Conservation (phyloP, 2,888 invertebrate species). For the Zaprionus obscuricornis region DNA sequence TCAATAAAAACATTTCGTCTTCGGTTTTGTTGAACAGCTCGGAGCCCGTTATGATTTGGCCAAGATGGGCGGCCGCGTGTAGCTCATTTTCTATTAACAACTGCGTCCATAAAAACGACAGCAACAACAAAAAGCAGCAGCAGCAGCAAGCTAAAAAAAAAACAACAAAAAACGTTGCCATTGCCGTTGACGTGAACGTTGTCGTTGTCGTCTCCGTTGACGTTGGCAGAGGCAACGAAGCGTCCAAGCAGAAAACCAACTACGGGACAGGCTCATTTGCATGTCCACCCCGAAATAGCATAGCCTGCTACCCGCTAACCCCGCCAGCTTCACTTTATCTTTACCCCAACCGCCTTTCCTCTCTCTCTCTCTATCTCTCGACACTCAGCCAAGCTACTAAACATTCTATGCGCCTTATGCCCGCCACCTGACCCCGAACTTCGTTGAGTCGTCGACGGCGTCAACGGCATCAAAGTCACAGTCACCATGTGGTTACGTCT, state of each 20-base stretch:
- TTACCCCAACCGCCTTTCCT: background rate
- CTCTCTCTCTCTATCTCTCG: background rate
- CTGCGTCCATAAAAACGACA: conserved; percentile 74
- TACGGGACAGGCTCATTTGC: conserved; percentile 77
- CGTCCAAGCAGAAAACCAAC: conserved; percentile 78
- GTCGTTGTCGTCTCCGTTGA: conserved; percentile 3
- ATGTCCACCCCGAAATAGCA: conserved; percentile 55
- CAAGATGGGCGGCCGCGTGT: conserved; percentile 68
- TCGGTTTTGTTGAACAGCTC: conserved; percentile 50
- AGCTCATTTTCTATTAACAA: conserved; percentile 80
- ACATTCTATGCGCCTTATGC: background rate
- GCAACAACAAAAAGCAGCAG: conserved; percentile 30
- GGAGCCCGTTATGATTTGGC: conserved; percentile 69
- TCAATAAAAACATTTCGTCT: conserved; percentile 79
- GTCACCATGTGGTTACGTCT: conserved; percentile 74
- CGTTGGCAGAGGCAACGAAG: conserved; percentile 68
- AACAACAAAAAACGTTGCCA: background rate
- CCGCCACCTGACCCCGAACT: conserved; percentile 32
- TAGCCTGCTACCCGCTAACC: background rate
- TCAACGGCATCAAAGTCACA: conserved; percentile 56
- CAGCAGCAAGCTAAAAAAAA: conserved; percentile 1
- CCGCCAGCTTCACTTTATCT: background rate
- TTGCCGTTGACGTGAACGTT: conserved; percentile 1
- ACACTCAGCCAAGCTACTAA: too few species aligned
- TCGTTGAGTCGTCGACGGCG: conserved; percentile 45